phyloP scores from a whole-genome alignment of 2,797 vertebrate genomes.

The Phalloptychus januarius region DNA sequence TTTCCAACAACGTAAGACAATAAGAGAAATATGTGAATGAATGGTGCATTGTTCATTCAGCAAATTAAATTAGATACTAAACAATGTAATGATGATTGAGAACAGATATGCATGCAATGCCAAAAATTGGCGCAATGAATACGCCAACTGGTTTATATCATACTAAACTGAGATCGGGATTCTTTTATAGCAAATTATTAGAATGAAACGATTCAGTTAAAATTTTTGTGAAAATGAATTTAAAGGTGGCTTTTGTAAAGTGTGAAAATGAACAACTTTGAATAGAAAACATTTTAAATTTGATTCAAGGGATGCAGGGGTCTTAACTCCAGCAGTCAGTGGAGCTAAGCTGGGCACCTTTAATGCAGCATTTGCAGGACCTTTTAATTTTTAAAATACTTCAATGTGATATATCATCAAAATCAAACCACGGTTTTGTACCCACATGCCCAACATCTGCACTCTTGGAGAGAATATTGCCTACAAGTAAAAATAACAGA shows the following conservation, averaged over 20 bases:
- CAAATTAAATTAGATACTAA: not conserved
- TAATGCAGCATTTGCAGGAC: not conserved
- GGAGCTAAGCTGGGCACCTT: not conserved
- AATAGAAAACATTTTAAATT: not conserved
- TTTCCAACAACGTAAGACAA: not conserved
- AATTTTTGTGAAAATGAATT: not conserved
- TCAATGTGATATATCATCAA: not conserved
- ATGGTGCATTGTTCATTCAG: not conserved
- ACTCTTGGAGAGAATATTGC: not conserved
- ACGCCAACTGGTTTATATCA: not conserved
- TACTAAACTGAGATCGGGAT: not conserved
- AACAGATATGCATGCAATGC: not conserved
- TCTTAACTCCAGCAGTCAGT: not conserved
- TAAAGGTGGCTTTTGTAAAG: not conserved
- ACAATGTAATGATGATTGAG: not conserved
- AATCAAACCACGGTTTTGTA: not conserved
- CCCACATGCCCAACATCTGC: not conserved
- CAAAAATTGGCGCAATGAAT: not conserved
- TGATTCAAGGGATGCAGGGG: not conserved
- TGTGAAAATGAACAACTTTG: not conserved
- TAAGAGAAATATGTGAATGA: not conserved
- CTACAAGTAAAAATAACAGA: not conserved
- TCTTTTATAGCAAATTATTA: not conserved
- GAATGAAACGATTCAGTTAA: not conserved
- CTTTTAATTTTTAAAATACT: not conserved